Conservation (phyloP, 64 coral and sea anemone species). For the Stichodactyla helianthus region DNA sequence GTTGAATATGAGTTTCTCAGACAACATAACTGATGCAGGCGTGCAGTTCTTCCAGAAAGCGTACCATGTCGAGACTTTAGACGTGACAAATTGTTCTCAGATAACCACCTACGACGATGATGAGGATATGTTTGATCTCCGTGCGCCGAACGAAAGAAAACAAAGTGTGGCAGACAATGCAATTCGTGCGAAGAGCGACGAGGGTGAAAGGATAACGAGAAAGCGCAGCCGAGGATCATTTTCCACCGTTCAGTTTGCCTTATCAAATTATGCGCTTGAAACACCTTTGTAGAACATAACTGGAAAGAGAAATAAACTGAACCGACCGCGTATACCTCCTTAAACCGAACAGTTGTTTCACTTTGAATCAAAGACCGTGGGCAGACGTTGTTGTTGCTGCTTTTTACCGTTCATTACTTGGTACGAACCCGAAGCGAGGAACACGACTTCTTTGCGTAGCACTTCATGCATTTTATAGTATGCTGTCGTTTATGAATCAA, state of each 20-base stretch:
- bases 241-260: conserved; percentile 13
- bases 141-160: background rate
- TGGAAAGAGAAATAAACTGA: too few species aligned
- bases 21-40: conserved; percentile 1
- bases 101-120: background rate
- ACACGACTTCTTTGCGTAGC: too few species aligned
- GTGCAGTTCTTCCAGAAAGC: background rate
- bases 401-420: too few species aligned
- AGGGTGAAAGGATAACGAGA: background rate
- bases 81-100: conserved; percentile 24
- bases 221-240: conserved; percentile 2
- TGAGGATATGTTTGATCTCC: background rate
- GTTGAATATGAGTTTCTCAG: conserved; percentile 2
- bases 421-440: too few species aligned
- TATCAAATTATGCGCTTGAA: conserved; percentile 7
- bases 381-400: too few species aligned
- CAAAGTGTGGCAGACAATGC: background rate
- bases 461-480: too few species aligned
- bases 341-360: too few species aligned
- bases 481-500: too few species aligned
- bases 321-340: too few species aligned
- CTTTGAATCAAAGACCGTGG: too few species aligned
- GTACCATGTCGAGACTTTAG: background rate
- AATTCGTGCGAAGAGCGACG: background rate
- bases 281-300: background rate